A percentile compares a stretch with the other conserved stretches of the same genome.
Conservation (phyloP, 2,797 vertebrate species). For the Catamblyrhynchus diadema region DNA sequence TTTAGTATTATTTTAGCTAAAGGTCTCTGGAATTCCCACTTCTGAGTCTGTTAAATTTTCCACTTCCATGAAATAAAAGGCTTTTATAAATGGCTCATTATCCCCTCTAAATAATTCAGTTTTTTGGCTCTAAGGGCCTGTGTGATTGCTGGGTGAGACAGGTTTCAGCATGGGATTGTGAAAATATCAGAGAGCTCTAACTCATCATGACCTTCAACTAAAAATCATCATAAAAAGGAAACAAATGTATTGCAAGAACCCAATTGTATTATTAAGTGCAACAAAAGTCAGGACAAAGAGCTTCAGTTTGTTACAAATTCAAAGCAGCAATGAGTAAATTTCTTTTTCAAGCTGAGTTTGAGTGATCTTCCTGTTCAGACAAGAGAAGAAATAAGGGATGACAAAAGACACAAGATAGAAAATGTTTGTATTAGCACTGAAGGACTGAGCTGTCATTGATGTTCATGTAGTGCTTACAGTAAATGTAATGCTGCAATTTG, state of each 20-base stretch:
- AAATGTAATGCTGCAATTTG: not conserved
- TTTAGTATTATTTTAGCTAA: conserved; percentile 14
- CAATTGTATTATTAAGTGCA: conserved; percentile 18
- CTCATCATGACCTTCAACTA: not conserved
- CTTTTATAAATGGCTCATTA: not conserved
- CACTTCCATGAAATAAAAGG: not conserved
- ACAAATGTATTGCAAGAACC: not conserved
- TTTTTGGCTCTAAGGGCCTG: not conserved
- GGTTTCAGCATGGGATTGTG: not conserved
- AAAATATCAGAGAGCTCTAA: not conserved
- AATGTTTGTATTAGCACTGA: not conserved
- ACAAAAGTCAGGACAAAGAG: not conserved
- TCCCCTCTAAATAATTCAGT: not conserved
- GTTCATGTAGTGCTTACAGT: not conserved
- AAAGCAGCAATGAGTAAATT: not conserved
- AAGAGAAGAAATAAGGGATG: not conserved
- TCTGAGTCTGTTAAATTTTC: not conserved
- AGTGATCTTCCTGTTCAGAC: not conserved
- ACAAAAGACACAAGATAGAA: not conserved
- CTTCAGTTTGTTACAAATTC: not conserved
- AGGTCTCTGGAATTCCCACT: conserved; percentile 43
- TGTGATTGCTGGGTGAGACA: not conserved
- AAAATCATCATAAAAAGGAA: not conserved
- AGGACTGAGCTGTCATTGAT: not conserved
- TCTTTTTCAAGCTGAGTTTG: not conserved